These are phyloP conservation scores for Drymodes brunneopygia DNA, from an alignment of 2,113 vertebrate species.

Conservation along the genomic window DNA sequence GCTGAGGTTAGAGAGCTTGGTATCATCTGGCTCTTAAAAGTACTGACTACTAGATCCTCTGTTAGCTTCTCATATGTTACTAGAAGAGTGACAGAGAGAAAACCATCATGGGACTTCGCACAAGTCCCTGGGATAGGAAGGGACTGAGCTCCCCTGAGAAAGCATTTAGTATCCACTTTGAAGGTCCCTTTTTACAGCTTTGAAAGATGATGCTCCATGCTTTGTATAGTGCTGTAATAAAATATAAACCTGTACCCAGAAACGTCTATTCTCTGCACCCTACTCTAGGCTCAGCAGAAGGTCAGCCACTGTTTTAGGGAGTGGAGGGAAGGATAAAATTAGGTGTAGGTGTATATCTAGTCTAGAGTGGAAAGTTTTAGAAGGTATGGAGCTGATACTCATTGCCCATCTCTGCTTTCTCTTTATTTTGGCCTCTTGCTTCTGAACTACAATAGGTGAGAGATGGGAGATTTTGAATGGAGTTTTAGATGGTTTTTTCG, in stretches of 20 bases:
- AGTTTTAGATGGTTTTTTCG: neutral
- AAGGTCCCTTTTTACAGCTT: neutral
- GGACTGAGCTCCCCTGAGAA: neutral
- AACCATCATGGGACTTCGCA: fast-evolving
- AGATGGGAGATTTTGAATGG: neutral
- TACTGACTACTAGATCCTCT: neutral
- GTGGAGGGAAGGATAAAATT: neutral
- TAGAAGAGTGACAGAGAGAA: neutral
- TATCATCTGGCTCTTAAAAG: neutral
- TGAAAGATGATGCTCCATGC: neutral
- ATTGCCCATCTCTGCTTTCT: neutral
- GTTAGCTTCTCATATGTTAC: neutral
- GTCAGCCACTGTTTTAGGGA: neutral
- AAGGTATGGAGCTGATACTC: neutral
- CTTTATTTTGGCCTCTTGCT: neutral
- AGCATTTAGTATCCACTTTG: neutral
- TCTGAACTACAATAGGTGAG: neutral
- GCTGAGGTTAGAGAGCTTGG: neutral
- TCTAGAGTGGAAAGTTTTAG: neutral
- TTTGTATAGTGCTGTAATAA: neutral
- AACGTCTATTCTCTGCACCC: neutral
- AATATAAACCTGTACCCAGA: neutral
- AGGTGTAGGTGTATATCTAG: neutral
- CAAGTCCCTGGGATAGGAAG: neutral
- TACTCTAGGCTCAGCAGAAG: neutral